Conservation (phyloP, 2,113 vertebrate species). For the Cynocephalus volans region DNA sequence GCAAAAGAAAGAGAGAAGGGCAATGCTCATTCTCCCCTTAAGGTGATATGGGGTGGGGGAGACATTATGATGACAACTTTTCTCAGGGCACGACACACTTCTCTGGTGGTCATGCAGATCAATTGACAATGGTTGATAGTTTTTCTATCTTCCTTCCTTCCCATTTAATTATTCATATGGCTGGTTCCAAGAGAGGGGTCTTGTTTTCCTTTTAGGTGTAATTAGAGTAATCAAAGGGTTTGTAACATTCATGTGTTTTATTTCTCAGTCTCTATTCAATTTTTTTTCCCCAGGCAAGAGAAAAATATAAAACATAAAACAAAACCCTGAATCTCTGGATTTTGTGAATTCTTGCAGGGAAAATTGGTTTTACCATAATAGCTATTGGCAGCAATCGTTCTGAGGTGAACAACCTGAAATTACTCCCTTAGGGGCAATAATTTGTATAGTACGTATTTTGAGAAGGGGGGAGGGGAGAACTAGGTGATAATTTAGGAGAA, state of each 20-base stretch:
- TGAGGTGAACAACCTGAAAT: slow-evolving; percentile 86
- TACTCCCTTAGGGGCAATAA: slow-evolving; percentile 77
- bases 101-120: slow-evolving; percentile 59
- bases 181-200: slow-evolving; percentile 81
- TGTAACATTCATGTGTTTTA: slow-evolving; percentile 74
- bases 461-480: slow-evolving; percentile 43
- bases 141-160: slow-evolving; percentile 85
- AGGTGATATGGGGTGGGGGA: not conserved
- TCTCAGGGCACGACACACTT: slow-evolving; percentile 57
- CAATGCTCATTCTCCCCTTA: too few species aligned
- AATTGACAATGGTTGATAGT: slow-evolving; percentile 65
- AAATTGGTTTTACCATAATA: slow-evolving; percentile 86
- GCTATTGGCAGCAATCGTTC: slow-evolving; percentile 80
- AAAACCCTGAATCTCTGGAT: slow-evolving; percentile 60
- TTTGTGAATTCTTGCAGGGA: slow-evolving; percentile 84
- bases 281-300: not conserved
- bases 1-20: slow-evolving; percentile 21
- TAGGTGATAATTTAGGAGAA: slow-evolving; percentile 79
- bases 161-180: slow-evolving; percentile 90
- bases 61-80: slow-evolving; percentile 56
- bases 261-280: slow-evolving; percentile 61
- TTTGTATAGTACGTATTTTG: slow-evolving; percentile 79
- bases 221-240: slow-evolving; percentile 90
- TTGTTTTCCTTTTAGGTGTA: slow-evolving; percentile 90
- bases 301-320: slow-evolving; percentile 73